phyloP scores from a whole-genome alignment of 2,797 vertebrate species.

The Pangasius macronema region DNA sequence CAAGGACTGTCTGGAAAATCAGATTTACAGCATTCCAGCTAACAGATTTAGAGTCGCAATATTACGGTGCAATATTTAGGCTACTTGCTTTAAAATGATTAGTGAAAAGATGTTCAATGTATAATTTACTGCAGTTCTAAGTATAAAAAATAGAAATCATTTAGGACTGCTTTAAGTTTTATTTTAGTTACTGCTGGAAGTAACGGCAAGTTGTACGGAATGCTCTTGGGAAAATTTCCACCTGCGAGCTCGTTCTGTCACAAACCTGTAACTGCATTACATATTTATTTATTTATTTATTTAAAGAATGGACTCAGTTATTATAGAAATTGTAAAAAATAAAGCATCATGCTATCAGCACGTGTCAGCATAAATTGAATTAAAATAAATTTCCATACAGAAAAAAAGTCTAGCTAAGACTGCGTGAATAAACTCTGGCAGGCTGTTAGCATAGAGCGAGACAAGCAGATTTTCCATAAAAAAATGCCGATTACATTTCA shows the following conservation, averaged over 20 bases:
- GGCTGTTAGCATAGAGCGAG: neutral
- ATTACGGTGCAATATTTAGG: neutral
- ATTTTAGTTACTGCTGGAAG: neutral
- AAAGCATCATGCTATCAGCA: too few relatives aligned
- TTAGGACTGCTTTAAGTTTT: neutral
- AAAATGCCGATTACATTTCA: neutral
- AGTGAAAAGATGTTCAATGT: too few relatives aligned
- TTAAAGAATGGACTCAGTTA: neutral
- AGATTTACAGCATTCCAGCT: neutral
- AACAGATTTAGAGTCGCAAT: neutral
- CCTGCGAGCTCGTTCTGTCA: neutral
- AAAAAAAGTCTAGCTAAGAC: neutral
- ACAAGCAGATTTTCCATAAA: neutral
- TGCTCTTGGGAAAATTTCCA: neutral
- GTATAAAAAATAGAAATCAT: too few relatives aligned
- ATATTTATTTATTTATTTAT: neutral
- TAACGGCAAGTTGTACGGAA: neutral
- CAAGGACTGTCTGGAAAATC: neutral
- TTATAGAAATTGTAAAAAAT: too few relatives aligned
- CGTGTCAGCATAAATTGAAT: too few relatives aligned
- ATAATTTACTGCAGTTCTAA: too few relatives aligned
- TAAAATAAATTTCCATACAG: neutral
- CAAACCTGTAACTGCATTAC: neutral
- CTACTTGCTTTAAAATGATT: neutral
- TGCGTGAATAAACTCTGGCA: neutral